These are phyloP conservation scores for Agrotis puta DNA, from an alignment of 2,888 invertebrate genomes.

Conservation along the genomic window DNA sequence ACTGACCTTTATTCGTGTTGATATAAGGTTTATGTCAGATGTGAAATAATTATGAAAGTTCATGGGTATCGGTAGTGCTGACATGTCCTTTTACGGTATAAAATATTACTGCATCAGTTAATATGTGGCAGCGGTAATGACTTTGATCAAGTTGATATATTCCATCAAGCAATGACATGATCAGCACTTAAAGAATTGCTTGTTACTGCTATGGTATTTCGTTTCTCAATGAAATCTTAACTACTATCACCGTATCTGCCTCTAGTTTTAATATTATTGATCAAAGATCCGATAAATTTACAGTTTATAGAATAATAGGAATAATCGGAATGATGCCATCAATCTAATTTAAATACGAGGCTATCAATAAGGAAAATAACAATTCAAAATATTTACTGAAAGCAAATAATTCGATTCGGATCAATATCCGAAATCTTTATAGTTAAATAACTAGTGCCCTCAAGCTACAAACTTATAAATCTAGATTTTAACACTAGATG, in stretches of 20 bases:
- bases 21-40: background rate
- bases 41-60: slow-evolving; percentile 2
- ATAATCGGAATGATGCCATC: slow-evolving; percentile 23
- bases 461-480: slow-evolving; percentile 25
- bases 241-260: background rate
- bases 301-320: slow-evolving; percentile 34
- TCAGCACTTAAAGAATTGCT: background rate
- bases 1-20: background rate
- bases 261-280: slow-evolving; percentile 10
- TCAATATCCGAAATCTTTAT: slow-evolving; percentile 37
- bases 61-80: slow-evolving; percentile 14
- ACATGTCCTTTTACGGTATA: slow-evolving; percentile 28
- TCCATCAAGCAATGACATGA: background rate
- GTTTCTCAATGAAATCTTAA: background rate
- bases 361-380: slow-evolving; percentile 31
- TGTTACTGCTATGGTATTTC: background rate
- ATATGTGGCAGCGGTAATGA: background rate
- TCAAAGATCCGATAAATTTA: slow-evolving; percentile 31
- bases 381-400: slow-evolving; percentile 31
- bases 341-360: slow-evolving; percentile 41
- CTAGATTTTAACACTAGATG: slow-evolving; percentile 40
- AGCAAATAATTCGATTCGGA: slow-evolving; percentile 39
- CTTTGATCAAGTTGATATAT: slow-evolving; percentile 21
- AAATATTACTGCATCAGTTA: slow-evolving; percentile 1
- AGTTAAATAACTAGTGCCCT: slow-evolving; percentile 45